A percentile compares a stretch with the other conserved stretches of the same genome.
Conservation (phyloP, 2,113 vertebrate genomes). For the Sorex araneus region DNA sequence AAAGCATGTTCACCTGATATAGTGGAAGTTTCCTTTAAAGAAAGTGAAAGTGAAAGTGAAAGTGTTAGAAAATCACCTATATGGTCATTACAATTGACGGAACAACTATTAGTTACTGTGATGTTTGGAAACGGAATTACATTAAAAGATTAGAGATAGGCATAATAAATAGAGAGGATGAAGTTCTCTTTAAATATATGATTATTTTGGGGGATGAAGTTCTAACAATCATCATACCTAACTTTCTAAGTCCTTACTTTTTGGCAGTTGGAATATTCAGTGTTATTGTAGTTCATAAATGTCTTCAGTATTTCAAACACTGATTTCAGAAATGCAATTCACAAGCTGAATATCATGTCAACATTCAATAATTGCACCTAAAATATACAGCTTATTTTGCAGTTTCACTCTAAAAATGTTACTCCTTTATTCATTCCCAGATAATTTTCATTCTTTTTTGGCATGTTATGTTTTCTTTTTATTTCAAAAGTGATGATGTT, state of each 20-base stretch:
- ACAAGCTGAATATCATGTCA: conserved; percentile 64
- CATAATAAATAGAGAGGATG: background rate
- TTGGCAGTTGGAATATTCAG: conserved; percentile 50
- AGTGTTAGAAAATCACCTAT: background rate
- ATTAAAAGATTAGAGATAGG: background rate
- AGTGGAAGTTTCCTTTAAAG: background rate
- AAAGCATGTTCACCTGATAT: too few species aligned
- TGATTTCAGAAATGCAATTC: conserved; percentile 72
- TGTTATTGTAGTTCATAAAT: conserved; percentile 59
- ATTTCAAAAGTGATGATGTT: conserved; percentile 62
- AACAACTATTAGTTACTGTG: conserved; percentile 7
- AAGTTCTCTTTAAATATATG: too few species aligned
- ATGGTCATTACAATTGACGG: background rate
- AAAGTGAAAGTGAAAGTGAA: background rate
- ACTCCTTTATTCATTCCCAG: conserved; percentile 56
- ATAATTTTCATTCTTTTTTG: conserved; percentile 63
- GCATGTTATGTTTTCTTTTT: conserved; percentile 66
- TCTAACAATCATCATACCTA: background rate
- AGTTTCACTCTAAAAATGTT: conserved; percentile 66
- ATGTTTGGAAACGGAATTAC: conserved; percentile 23
- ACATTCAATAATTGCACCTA: conserved; percentile 73
- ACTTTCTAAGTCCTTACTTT: conserved; percentile 17
- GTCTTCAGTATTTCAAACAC: conserved; percentile 54
- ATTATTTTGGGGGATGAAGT: background rate
- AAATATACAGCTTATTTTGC: conserved; percentile 63